Evolutionary conservation across 1,140 invertebrate species (phyloP).

Genomic region (Sarcophaga bullata): DNA sequence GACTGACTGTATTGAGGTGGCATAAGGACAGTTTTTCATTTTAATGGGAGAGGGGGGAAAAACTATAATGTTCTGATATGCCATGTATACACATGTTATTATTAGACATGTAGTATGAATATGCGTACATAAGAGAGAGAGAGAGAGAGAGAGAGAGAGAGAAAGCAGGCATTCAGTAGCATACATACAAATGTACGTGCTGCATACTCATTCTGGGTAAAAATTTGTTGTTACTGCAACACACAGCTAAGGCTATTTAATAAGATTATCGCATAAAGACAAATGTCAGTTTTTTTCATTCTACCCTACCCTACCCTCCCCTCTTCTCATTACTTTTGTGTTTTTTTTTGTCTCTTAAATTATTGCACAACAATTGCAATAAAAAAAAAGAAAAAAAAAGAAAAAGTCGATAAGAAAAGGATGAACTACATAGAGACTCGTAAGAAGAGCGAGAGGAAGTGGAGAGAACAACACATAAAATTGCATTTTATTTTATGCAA

Average conservation of each 20-base stretch:
- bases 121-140: too few relatives aligned
- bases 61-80: too few relatives aligned
- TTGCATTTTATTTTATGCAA: neutral
- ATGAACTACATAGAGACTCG: neutral
- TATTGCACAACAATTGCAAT: too few relatives aligned
- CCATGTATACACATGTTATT: too few relatives aligned
- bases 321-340: too few relatives aligned
- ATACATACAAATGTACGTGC: neutral
- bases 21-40: conserved; percentile 21
- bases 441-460: neutral
- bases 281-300: conserved; percentile 57
- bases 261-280: conserved; percentile 65
- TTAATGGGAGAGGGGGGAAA: neutral
- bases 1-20: neutral
- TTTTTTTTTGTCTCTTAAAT: too few relatives aligned
- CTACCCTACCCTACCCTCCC: neutral
- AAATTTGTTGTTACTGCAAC: conserved; percentile 45
- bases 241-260: conserved; percentile 60
- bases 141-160: too few relatives aligned
- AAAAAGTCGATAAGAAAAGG: neutral
- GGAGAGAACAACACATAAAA: neutral
- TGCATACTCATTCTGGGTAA: neutral
- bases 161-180: neutral
- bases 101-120: too few relatives aligned
- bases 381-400: too few relatives aligned